Conservation (phyloP, 2,113 vertebrate genomes). For the Labeo catla region DNA sequence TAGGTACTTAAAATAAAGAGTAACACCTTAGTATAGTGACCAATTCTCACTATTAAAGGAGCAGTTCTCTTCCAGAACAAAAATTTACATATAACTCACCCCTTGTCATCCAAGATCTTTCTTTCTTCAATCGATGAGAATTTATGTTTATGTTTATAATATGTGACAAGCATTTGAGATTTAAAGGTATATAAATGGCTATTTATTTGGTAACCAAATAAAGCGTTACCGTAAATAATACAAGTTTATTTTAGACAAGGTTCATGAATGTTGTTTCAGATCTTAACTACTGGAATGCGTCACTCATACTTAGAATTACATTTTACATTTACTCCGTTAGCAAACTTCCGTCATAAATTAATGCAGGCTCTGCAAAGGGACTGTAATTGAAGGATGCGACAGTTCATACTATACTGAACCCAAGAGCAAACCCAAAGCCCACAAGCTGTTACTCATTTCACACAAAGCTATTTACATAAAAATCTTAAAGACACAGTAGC, state of each 20-base stretch:
- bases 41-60: too few relatives aligned
- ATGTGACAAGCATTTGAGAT: too few relatives aligned
- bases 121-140: too few relatives aligned
- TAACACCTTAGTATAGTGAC: too few relatives aligned
- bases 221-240: neutral
- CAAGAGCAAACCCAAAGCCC: neutral
- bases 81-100: too few relatives aligned
- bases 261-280: neutral
- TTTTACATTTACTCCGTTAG: neutral
- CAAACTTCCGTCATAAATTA: neutral
- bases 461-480: neutral
- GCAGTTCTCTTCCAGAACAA: too few relatives aligned
- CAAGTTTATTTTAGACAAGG: neutral
- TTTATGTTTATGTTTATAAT: too few relatives aligned
- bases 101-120: too few relatives aligned
- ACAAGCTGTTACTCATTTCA: neutral
- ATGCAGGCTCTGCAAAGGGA: neutral
- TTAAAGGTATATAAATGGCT: too few relatives aligned
- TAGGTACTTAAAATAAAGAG: too few relatives aligned
- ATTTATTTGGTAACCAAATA: too few relatives aligned
- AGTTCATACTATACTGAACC: slow-evolving; percentile 3
- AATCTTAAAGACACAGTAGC: neutral
- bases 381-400: neutral
- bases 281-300: neutral
- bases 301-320: neutral